Base-by-base conservation (phyloP, 2,113 vertebrate genomes). In the Cyprinodon brontotheroides region DNA sequence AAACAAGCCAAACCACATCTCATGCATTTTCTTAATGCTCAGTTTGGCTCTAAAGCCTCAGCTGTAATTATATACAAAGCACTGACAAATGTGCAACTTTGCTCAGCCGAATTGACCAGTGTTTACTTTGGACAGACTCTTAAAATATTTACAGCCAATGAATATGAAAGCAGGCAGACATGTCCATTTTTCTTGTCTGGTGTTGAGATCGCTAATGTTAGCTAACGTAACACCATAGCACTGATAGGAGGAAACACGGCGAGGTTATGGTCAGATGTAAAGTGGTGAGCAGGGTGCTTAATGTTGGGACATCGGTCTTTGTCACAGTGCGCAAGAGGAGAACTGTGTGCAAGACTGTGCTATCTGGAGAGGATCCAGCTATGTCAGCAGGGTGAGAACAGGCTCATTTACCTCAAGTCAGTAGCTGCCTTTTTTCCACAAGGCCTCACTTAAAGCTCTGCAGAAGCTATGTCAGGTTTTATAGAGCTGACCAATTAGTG, bases 221-320 rank as follows among this genome's bases (percentile, higher is more conserved):
- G n/a, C 15, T 68, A 8, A 65, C 64, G 70, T 66, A 65, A 86
- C 68, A 61, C 15, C 6, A 3, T 37, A 68, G 66, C 68, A 68
- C 3, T 63, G 53, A 74, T 41, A n/a, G n/a, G 73, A 50, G 17
- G 41, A 87, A 86, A 84, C 74, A 82, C 72, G 82, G 85, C 63
- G 59, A 87, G 75, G 83, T 70, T 76, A 63, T 77, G 71, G 81
- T 83, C 63, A 84, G 75, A 89, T 89, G 88, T 84, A 83, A 89
- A 87, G 85, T 79, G 79, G 82, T 62, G n/a, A n/a, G 80, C 78
- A 78, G 79, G 67, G 65, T 2, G 62, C 75, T 83, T 89, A 88
- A 86, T 89, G 88, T 79, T 29, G 79, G 71, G 75, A 62, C 84
- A 89, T 93, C 85, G 75, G 89, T 92, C 91, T 92, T 81, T 93